A percentile compares a stretch with the other conserved stretches of the same genome.
phyloP scores from a whole-genome alignment of 2,797 vertebrate species.

The Myoxocephalus aenaeus region DNA sequence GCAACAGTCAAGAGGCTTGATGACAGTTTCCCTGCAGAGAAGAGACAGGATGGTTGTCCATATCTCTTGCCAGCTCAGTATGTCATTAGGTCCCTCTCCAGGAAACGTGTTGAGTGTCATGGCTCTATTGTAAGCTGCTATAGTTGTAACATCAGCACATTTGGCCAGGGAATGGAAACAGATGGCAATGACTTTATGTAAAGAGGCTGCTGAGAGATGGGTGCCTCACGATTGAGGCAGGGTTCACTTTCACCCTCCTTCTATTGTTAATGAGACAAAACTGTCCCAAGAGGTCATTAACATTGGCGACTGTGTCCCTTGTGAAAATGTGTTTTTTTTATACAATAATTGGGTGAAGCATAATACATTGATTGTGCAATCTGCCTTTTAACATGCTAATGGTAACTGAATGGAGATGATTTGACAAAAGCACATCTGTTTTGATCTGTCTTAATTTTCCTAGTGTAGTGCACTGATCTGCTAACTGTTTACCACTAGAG shows the following conservation, averaged over 20 bases:
- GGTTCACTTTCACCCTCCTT: conserved; percentile 65
- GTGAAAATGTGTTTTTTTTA: conserved; percentile 4
- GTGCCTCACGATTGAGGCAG: conserved; percentile 49
- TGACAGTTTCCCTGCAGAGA: conserved; percentile 18
- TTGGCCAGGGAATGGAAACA: conserved; percentile 67
- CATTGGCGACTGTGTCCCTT: conserved; percentile 16
- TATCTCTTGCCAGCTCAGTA: conserved; percentile 45
- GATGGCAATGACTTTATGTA: conserved; percentile 60
- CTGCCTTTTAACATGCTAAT: background rate
- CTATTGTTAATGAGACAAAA: conserved; percentile 65
- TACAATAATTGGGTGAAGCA: conserved; percentile 16
- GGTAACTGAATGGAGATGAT: background rate
- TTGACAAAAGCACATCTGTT: background rate
- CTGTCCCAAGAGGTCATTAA: conserved; percentile 44
- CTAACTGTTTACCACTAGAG: conserved; percentile 13
- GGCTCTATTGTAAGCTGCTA: conserved; percentile 56
- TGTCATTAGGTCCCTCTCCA: conserved; percentile 57
- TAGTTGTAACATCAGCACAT: conserved; percentile 72
- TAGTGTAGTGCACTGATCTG: conserved; percentile 33
- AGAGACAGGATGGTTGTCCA: conserved; percentile 37
- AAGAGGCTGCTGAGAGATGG: conserved; percentile 69
- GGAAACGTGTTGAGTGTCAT: conserved; percentile 58
- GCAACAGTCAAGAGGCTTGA: conserved; percentile 2
- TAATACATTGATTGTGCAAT: background rate
- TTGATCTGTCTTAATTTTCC: background rate